phyloP scores from a whole-genome alignment of 2,888 invertebrate genomes.

The Auanema sp. region DNA sequence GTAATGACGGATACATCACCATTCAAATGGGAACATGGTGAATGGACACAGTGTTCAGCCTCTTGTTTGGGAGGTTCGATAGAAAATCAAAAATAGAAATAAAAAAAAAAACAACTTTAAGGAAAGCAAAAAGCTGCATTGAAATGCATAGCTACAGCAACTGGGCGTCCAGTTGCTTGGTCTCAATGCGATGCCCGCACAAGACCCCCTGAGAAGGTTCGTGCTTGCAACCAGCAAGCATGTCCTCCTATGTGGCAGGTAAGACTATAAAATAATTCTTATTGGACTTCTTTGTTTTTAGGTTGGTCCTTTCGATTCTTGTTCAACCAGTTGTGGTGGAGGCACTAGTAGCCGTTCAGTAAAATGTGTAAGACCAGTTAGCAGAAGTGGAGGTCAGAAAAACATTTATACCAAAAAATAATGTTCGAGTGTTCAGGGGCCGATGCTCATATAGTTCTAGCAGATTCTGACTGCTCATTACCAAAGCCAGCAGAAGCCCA shows the following conservation, averaged over 20 bases:
- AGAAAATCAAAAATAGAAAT: background rate
- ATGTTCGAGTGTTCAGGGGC: slow-evolving; percentile 69
- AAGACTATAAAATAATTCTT: background rate
- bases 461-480: slow-evolving; percentile 87
- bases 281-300: slow-evolving; percentile 16
- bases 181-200: slow-evolving; percentile 84
- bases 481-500: slow-evolving; percentile 66
- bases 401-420: too few relatives aligned
- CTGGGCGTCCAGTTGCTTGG: slow-evolving; percentile 80
- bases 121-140: slow-evolving; percentile 57
- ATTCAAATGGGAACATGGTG: slow-evolving; percentile 55
- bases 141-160: slow-evolving; percentile 47
- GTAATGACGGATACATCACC: slow-evolving; percentile 26
- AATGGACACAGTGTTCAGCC: slow-evolving; percentile 80
- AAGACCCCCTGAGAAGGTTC: slow-evolving; percentile 83
- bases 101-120: slow-evolving; percentile 18
- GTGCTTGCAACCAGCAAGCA: slow-evolving; percentile 87
- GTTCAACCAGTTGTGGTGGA: slow-evolving; percentile 89
- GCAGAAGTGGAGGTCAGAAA: slow-evolving; percentile 31
- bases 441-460: slow-evolving; percentile 86
- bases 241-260: slow-evolving; percentile 79
- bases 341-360: slow-evolving; percentile 85
- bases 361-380: slow-evolving; percentile 74
- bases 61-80: slow-evolving; percentile 78
- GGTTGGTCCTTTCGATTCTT: slow-evolving; percentile 66